Evolutionary conservation across 2,888 invertebrate genomes (phyloP).

Genomic region (Apamea sordens): DNA sequence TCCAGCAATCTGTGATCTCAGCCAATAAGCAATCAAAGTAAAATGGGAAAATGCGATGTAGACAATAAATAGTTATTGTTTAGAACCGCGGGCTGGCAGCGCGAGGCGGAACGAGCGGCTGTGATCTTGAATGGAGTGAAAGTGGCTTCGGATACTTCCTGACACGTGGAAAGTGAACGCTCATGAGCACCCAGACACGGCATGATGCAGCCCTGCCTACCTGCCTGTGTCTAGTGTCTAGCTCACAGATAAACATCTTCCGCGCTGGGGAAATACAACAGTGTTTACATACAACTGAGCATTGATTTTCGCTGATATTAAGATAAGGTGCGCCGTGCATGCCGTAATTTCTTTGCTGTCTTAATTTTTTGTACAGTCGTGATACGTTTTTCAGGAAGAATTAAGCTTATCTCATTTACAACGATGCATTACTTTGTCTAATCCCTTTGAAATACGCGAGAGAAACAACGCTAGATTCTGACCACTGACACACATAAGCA

Average conservation of each 20-base stretch:
- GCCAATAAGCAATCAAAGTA: slow-evolving; percentile 65
- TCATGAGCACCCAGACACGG: slow-evolving; percentile 74
- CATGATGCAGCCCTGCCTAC: slow-evolving; percentile 65
- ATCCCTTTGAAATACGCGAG: background rate
- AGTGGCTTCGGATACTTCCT: slow-evolving; percentile 87
- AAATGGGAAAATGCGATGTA: slow-evolving; percentile 62
- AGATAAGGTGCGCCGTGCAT: background rate
- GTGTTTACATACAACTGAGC: slow-evolving; percentile 6
- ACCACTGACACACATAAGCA: too few relatives aligned
- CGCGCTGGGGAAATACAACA: slow-evolving; percentile 74
- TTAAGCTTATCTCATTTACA: background rate
- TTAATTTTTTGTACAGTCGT: background rate
- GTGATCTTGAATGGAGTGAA: slow-evolving; percentile 89
- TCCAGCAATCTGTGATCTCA: slow-evolving; percentile 30
- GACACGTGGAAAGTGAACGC: slow-evolving; percentile 86
- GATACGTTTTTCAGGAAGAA: background rate
- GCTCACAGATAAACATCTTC: slow-evolving; percentile 78
- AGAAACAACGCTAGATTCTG: background rate
- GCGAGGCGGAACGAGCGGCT: slow-evolving; percentile 80
- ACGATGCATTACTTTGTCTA: background rate
- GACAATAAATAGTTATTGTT: slow-evolving; percentile 80
- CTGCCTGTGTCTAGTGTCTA: slow-evolving; percentile 64
- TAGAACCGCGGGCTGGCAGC: slow-evolving; percentile 68
- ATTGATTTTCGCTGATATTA: background rate
- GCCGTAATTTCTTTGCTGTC: background rate